Conservation (phyloP, 2,113 vertebrate species). For the Scomber scombrus region DNA sequence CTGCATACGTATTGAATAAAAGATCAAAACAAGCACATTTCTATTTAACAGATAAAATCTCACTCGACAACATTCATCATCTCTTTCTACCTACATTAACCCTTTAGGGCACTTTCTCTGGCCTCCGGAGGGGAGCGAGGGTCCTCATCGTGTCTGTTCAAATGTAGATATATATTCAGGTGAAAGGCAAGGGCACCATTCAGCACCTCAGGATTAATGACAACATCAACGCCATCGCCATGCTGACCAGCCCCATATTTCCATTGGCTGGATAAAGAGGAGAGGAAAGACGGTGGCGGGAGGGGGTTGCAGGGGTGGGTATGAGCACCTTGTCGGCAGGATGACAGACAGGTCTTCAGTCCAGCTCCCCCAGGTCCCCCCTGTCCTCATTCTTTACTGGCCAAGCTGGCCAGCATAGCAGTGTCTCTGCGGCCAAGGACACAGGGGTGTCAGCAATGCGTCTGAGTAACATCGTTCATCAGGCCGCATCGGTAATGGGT, state of each 20-base stretch:
- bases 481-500: conserved; percentile 83
- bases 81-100: conserved; percentile 60
- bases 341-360: conserved; percentile 81
- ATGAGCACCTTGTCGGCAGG: conserved; percentile 69
- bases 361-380: conserved; percentile 70
- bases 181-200: conserved; percentile 79
- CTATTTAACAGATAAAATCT: conserved; percentile 73
- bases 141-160: conserved; percentile 65
- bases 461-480: conserved; percentile 84
- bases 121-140: conserved; percentile 62
- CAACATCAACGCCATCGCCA: conserved; percentile 61
- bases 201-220: conserved; percentile 76
- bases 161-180: conserved; percentile 80
- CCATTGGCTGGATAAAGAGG: conserved; percentile 72
- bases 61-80: conserved; percentile 66
- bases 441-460: conserved; percentile 78
- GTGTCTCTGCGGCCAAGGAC: conserved; percentile 82
- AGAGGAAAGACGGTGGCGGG: conserved; percentile 37
- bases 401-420: conserved; percentile 61
- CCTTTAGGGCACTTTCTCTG: conserved; percentile 53
- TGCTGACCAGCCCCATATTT: conserved; percentile 65
- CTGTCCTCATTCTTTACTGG: conserved; percentile 78
- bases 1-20: conserved; percentile 48
- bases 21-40: conserved; percentile 56
- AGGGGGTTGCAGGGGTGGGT: conserved; percentile 40